These are phyloP conservation scores for Dendrocopos noguchii DNA, from an alignment of 2,113 vertebrate genomes.

Conservation along the genomic window DNA sequence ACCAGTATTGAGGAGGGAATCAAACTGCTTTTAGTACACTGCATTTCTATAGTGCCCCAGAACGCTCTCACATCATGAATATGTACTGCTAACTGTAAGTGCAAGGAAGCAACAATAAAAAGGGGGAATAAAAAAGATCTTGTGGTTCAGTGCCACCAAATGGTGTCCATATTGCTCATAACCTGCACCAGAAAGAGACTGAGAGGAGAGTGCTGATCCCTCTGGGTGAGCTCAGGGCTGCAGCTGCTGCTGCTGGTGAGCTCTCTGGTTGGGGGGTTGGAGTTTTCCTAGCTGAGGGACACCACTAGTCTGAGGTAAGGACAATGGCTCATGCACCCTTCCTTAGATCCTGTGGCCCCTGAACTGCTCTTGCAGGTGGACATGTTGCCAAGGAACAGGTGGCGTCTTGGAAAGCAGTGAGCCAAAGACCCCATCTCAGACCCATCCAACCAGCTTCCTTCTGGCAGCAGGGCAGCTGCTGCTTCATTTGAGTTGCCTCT, in stretches of 20 bases:
- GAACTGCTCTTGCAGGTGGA: not conserved
- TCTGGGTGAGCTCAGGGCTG: not conserved
- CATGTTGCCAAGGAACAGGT: not conserved
- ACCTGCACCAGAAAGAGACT: no score
- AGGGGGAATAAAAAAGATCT: not conserved
- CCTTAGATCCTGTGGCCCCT: not conserved
- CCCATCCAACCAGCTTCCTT: not conserved
- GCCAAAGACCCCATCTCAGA: not conserved
- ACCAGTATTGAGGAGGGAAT: not conserved
- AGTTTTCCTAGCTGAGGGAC: not conserved
- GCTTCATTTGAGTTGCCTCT: not conserved
- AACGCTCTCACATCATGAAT: not conserved
- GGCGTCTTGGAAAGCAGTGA: rapidly evolving
- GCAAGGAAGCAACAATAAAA: not conserved
- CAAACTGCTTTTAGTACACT: rapidly evolving
- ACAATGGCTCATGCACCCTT: not conserved
- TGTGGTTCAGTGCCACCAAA: not conserved
- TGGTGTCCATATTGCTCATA: not conserved
- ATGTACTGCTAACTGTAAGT: not conserved
- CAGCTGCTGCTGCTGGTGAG: not conserved
- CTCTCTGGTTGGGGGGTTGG: not conserved
- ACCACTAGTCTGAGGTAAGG: not conserved
- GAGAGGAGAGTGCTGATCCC: not conserved
- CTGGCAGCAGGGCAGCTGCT: not conserved
- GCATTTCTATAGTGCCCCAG: not conserved